Evolutionary conservation across 2,113 vertebrate genomes (phyloP).

Genomic region (Callipepla californica): DNA sequence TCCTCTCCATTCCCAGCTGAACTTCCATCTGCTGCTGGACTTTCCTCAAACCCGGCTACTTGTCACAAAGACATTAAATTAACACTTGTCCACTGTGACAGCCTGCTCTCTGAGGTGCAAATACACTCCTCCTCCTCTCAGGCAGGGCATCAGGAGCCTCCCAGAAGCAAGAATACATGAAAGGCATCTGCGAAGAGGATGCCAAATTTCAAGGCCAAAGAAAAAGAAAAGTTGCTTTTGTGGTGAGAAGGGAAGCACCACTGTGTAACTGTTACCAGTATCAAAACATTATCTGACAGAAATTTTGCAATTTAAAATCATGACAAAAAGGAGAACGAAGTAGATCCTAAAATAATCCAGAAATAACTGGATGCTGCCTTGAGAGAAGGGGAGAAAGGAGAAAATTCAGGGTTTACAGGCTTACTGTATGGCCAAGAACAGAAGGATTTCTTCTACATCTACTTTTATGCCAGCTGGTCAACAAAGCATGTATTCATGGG

Average conservation of each 20-base stretch:
- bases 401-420: background rate
- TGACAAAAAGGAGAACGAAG: background rate
- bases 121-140: background rate
- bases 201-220: background rate
- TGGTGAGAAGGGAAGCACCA: background rate
- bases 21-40: background rate
- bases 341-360: background rate
- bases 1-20: background rate
- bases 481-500: background rate
- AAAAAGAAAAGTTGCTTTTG: background rate
- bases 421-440: background rate
- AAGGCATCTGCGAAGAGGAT: background rate
- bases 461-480: background rate
- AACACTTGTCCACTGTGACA: background rate
- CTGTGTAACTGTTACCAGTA: background rate
- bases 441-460: background rate
- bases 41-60: background rate
- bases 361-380: background rate
- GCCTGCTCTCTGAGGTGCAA: background rate
- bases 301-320: background rate
- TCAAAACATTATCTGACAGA: background rate
- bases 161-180: background rate
- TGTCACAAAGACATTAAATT: background rate
- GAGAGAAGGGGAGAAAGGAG: background rate
- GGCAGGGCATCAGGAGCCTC: background rate